Conservation (phyloP, 92 coral and sea anemone species). For the Metridium senile region DNA sequence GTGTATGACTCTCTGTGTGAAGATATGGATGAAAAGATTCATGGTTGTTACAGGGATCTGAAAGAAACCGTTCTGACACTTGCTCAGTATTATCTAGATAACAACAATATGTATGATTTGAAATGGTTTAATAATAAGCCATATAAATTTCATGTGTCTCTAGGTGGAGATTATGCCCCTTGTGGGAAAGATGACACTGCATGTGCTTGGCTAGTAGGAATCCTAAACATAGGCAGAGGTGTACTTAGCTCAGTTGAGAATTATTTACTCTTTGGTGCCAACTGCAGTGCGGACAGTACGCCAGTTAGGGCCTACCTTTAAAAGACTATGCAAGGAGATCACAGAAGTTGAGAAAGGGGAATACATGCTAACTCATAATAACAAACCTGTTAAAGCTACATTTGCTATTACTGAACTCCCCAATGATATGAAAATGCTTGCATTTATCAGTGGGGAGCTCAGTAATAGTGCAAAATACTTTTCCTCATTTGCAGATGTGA, state of each 20-base stretch:
- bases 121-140: slow-evolving; percentile 3
- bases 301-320: background rate
- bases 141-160: slow-evolving; percentile 5
- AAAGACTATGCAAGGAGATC: background rate
- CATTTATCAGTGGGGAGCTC: slow-evolving; percentile 8
- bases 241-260: slow-evolving; percentile 4
- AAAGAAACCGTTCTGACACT: no score
- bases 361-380: background rate
- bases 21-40: no score
- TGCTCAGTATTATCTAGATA: no score
- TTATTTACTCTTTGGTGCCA: slow-evolving; percentile 3
- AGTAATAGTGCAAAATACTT: slow-evolving; percentile 1
- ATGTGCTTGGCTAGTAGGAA: background rate
- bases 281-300: background rate
- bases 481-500: slow-evolving; percentile 49
- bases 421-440: slow-evolving; percentile 11
- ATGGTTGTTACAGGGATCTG: no score
- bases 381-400: background rate
- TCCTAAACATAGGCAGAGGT: slow-evolving; percentile 4
- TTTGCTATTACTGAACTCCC: slow-evolving; percentile 1
- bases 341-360: background rate
- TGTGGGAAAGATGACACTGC: slow-evolving; percentile 23
- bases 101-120: slow-evolving; percentile 5
- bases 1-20: slow-evolving; percentile 28
- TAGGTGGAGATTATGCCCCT: slow-evolving; percentile 29